Evolutionary conservation across 2,113 vertebrate species (phyloP).

Genomic region (Myotis lucifugus): DNA sequence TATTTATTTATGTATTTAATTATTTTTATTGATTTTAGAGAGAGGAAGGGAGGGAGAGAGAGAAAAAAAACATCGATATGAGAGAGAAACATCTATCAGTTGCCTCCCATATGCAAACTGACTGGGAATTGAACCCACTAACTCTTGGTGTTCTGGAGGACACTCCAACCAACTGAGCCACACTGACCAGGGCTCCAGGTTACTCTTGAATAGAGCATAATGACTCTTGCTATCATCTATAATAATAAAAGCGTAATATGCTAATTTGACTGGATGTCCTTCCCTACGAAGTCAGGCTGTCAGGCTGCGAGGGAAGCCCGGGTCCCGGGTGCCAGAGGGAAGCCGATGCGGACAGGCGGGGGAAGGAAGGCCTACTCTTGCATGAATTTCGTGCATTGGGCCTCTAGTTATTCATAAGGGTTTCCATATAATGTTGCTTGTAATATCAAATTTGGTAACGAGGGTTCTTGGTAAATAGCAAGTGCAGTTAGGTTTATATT

Average conservation of each 20-base stretch:
- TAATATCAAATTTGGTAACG: background rate
- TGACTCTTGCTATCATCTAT: no score
- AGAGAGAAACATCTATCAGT: background rate
- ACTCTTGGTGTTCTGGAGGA: background rate
- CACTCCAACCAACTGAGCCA: background rate
- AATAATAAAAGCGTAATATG: no score
- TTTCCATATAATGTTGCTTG: slow-evolving; percentile 1
- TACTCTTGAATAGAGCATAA: background rate
- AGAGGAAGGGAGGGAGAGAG: background rate
- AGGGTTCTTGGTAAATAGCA: background rate
- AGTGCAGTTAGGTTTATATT: background rate
- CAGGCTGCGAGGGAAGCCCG: no score
- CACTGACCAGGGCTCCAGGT: background rate
- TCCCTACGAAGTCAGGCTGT: no score
- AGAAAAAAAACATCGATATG: background rate
- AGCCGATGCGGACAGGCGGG: no score
- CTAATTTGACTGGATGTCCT: no score
- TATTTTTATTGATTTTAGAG: background rate
- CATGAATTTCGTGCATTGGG: no score
- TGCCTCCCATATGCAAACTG: background rate
- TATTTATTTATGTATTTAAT: background rate
- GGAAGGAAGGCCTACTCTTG: no score
- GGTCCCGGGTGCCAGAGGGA: no score
- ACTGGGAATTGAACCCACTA: background rate
- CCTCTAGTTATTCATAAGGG: background rate